Evolutionary conservation across 2,888 invertebrate genomes (phyloP).

Genomic region (Orthonevra nobilis): DNA sequence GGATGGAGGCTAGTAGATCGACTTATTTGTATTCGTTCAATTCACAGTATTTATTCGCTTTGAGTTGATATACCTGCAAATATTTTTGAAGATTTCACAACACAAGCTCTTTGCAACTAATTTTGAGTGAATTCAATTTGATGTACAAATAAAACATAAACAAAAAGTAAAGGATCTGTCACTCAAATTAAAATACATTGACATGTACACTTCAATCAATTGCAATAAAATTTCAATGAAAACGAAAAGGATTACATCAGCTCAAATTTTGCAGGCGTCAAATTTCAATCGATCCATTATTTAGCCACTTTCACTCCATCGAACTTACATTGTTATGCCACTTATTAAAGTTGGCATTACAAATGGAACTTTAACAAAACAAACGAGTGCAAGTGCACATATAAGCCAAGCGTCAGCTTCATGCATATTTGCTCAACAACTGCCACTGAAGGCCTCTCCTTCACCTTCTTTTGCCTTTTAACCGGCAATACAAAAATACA

Average conservation of each 20-base stretch:
- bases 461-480: conserved; percentile 37
- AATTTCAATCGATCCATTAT: conserved; percentile 20
- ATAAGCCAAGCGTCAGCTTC: not conserved
- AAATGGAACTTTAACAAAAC: conserved; percentile 50
- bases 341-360: conserved; percentile 60
- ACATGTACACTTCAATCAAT: too few species aligned
- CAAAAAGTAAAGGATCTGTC: too few species aligned
- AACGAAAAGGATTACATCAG: conserved; percentile 20
- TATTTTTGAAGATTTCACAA: too few species aligned
- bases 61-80: too few species aligned
- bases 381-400: conserved; percentile 13
- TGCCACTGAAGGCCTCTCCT: conserved; percentile 21
- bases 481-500: conserved; percentile 12
- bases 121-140: too few species aligned
- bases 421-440: conserved; percentile 51
- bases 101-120: too few species aligned
- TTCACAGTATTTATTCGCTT: too few species aligned
- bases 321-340: conserved; percentile 38
- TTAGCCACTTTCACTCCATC: conserved; percentile 33
- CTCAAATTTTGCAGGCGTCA: conserved; percentile 29
- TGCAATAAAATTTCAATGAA: too few species aligned
- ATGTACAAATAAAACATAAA: too few species aligned
- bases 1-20: too few species aligned
- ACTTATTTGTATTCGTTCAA: too few species aligned
- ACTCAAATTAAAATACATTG: too few species aligned